phyloP scores from a whole-genome alignment of 2,113 vertebrate genomes.

The Poeciliopsis retropinna region DNA sequence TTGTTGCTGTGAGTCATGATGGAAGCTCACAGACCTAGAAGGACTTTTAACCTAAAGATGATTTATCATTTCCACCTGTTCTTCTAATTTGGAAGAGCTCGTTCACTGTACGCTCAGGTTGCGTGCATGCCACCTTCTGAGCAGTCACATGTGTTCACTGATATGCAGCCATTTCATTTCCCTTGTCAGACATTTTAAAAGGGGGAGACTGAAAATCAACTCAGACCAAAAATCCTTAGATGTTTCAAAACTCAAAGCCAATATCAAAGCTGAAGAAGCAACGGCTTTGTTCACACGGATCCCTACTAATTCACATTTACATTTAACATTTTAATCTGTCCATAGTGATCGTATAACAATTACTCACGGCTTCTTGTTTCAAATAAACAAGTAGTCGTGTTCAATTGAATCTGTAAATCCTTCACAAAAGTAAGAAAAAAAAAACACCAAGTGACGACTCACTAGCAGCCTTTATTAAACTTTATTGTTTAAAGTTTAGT shows the following conservation, averaged over 20 bases:
- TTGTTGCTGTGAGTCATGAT: conserved; percentile 23
- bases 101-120: neutral
- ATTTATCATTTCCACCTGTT: neutral
- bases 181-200: conserved; percentile 1
- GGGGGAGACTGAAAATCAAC: neutral
- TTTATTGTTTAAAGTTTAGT: neutral
- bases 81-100: neutral
- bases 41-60: neutral
- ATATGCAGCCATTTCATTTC: conserved; percentile 1
- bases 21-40: conserved; percentile 26
- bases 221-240: neutral
- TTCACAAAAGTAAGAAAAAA: neutral
- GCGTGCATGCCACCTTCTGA: neutral
- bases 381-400: neutral
- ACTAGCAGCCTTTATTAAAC: neutral
- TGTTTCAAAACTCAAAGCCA: neutral
- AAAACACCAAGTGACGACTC: neutral
- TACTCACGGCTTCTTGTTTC: too few species aligned
- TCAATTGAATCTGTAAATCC: neutral
- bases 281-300: too few species aligned
- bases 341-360: neutral
- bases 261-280: too few species aligned
- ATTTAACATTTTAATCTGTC: neutral
- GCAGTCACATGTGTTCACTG: too few species aligned
- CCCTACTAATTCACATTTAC: too few species aligned